Evolutionary conservation across 1,140 invertebrate genomes (phyloP).

Genomic region (Lycorma delicatula): DNA sequence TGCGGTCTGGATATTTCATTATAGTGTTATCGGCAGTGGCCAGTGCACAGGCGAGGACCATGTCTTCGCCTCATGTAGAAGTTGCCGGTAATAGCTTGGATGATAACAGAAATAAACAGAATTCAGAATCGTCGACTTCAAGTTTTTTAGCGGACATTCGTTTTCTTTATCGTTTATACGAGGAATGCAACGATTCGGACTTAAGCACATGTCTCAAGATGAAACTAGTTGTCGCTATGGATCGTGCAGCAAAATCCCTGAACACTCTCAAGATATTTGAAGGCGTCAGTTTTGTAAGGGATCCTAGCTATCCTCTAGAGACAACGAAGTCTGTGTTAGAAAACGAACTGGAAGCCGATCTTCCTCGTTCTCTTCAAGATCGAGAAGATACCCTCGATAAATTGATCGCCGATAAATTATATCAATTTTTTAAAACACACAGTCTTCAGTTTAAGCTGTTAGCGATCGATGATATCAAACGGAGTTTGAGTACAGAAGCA

Average conservation of each 20-base stretch:
- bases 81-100: too few relatives aligned
- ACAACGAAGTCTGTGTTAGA: constrained; percentile 37
- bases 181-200: constrained; percentile 61
- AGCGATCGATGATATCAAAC: constrained; percentile 5
- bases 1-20: background rate
- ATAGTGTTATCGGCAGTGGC: background rate
- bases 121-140: constrained; percentile 13
- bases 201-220: constrained; percentile 64
- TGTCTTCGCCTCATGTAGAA: too few relatives aligned
- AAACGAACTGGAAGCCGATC: constrained; percentile 52
- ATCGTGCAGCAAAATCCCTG: constrained; percentile 52
- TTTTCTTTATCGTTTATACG: constrained; percentile 54
- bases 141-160: constrained; percentile 43
- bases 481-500: background rate
- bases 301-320: constrained; percentile 45
- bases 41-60: background rate
- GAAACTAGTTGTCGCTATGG: constrained; percentile 61
- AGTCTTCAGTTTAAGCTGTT: constrained; percentile 50
- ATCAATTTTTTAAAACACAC: constrained; percentile 63
- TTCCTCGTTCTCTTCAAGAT: constrained; percentile 57
- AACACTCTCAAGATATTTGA: constrained; percentile 54
- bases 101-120: too few relatives aligned
- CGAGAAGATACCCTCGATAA: constrained; percentile 62
- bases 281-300: constrained; percentile 59
- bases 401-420: constrained; percentile 62